A percentile compares a stretch with the other conserved stretches of the same genome.
phyloP scores from a whole-genome alignment of 1,140 invertebrate genomes.

The Zaprionus davidi region DNA sequence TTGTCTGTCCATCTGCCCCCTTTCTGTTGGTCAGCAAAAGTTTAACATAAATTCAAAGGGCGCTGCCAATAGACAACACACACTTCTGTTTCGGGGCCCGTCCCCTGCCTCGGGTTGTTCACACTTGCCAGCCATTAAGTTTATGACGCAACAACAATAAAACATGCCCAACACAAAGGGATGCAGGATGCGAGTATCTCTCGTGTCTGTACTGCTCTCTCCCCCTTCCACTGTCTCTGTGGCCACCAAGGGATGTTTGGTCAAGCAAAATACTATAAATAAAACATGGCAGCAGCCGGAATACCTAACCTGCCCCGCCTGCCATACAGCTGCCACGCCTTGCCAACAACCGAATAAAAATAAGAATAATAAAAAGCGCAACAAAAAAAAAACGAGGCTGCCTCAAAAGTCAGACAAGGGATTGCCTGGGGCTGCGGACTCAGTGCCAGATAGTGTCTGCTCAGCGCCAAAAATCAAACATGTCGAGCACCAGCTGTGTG shows the following conservation, averaged over 20 bases:
- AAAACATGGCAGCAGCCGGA: constrained; percentile 72
- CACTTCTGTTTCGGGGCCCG: background rate
- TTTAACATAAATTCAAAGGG: constrained; percentile 75
- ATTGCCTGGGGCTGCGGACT: constrained; percentile 5
- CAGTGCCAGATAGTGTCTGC: constrained; percentile 59
- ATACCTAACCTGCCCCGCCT: constrained; percentile 10
- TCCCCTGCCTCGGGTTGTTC: constrained; percentile 54
- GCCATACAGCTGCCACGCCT: background rate
- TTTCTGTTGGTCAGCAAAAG: constrained; percentile 68
- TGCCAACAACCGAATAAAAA: constrained; percentile 11
- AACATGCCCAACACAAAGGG: constrained; percentile 66
- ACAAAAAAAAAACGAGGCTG: constrained; percentile 24
- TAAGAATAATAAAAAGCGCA: constrained; percentile 42
- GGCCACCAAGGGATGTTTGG: constrained; percentile 76
- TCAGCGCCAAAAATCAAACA: constrained; percentile 71
- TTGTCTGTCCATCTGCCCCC: constrained; percentile 12
- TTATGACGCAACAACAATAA: constrained; percentile 82
- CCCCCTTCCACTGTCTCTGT: background rate
- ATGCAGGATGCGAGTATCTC: constrained; percentile 54
- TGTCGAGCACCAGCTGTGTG: constrained; percentile 62
- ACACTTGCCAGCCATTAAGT: constrained; percentile 80
- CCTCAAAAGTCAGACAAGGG: constrained; percentile 35
- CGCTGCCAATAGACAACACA: constrained; percentile 29
- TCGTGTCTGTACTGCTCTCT: background rate
- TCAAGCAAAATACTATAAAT: constrained; percentile 72